These are phyloP conservation scores for Microcebus ravelobensis DNA, from an alignment of 2,113 vertebrate genomes.

Conservation along the genomic window DNA sequence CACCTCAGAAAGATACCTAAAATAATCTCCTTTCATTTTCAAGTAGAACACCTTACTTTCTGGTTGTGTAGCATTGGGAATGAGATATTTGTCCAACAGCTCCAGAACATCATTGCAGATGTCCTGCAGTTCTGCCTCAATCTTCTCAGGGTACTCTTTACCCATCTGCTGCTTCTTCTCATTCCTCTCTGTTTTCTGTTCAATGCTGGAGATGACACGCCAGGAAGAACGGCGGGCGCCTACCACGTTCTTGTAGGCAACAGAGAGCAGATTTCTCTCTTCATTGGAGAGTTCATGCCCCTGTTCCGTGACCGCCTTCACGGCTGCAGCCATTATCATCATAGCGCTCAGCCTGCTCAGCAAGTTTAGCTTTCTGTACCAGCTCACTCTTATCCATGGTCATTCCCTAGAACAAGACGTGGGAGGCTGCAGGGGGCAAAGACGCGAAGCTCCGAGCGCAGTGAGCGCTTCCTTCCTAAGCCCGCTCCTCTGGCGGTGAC, in stretches of 20 bases:
- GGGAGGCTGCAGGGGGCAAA: too few species aligned
- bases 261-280: constrained; percentile 97
- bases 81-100: constrained; percentile 96
- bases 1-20: constrained; percentile 99
- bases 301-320: constrained; percentile 98
- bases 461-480: too few species aligned
- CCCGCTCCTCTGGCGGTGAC: too few species aligned
- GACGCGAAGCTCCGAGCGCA: too few species aligned
- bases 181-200: constrained; percentile 96
- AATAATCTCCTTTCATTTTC: constrained; percentile 99
- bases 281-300: constrained; percentile 97
- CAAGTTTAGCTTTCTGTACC: constrained; percentile 98
- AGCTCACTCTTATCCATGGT: constrained; percentile 98
- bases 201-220: constrained; percentile 98
- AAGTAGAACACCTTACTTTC: constrained; percentile 99
- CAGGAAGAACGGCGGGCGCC: constrained; percentile 97
- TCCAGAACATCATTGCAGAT: constrained; percentile 98
- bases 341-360: constrained; percentile 98
- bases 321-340: constrained; percentile 98
- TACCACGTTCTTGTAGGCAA: constrained; percentile 99
- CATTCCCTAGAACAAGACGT: constrained; percentile 83
- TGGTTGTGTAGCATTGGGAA: constrained; percentile 92
- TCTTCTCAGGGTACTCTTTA: constrained; percentile 96
- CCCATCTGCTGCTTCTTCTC: constrained; percentile 99
- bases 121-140: constrained; percentile 95